Conservation (phyloP, 2,888 invertebrate species). For the Eilema depressum region DNA sequence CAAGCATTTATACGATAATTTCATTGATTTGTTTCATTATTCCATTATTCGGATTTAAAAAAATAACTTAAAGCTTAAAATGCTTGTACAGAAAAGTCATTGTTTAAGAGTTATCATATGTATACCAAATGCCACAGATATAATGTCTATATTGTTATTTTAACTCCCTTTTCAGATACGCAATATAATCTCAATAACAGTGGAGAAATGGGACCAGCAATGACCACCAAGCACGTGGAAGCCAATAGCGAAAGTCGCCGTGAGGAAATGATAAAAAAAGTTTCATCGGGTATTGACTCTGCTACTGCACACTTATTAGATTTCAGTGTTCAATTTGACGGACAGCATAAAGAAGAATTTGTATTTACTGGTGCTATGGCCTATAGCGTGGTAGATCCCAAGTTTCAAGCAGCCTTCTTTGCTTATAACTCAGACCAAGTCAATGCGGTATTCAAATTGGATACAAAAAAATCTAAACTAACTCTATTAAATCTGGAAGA, state of each 20-base stretch:
- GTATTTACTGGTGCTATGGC: slow-evolving; percentile 84
- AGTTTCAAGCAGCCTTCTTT: slow-evolving; percentile 83
- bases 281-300: slow-evolving; percentile 84
- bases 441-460: slow-evolving; percentile 76
- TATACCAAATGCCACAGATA: no score
- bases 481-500: slow-evolving; percentile 84
- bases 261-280: slow-evolving; percentile 83
- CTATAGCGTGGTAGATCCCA: slow-evolving; percentile 85
- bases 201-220: slow-evolving; percentile 58
- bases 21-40: no score
- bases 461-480: slow-evolving; percentile 74
- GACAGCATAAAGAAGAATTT: slow-evolving; percentile 81
- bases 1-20: no score
- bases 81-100: no score
- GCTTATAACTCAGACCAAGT: slow-evolving; percentile 76
- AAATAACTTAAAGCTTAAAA: no score
- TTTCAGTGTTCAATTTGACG: slow-evolving; percentile 84
- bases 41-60: no score
- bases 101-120: no score
- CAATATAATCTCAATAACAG: slow-evolving; percentile 54
- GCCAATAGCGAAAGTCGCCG: slow-evolving; percentile 82
- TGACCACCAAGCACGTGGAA: slow-evolving; percentile 61
- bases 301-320: slow-evolving; percentile 83
- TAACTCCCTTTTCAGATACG: slow-evolving; percentile 57
- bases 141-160: no score